phyloP scores from a whole-genome alignment of 1,140 invertebrate species.

The Lerema accius region DNA sequence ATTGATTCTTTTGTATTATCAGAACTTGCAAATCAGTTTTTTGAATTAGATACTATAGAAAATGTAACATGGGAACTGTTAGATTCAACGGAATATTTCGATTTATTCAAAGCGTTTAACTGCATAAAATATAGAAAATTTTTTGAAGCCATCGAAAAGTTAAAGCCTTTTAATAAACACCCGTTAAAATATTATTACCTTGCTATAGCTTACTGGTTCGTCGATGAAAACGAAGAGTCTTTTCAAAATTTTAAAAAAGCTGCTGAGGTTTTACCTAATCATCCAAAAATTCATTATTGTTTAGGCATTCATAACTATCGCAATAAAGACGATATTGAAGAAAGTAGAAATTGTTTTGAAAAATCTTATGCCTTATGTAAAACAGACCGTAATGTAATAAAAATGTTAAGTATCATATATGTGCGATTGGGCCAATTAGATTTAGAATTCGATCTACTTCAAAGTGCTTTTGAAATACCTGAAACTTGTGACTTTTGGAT shows the following conservation, averaged over 20 bases:
- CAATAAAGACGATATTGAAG: constrained; percentile 83
- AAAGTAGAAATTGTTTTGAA: constrained; percentile 91
- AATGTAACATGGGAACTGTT: constrained; percentile 52
- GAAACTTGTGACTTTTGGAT: constrained; percentile 87
- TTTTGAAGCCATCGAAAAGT: constrained; percentile 80
- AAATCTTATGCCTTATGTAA: constrained; percentile 90
- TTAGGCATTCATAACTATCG: constrained; percentile 89
- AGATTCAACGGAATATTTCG: constrained; percentile 49
- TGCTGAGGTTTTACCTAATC: constrained; percentile 88
- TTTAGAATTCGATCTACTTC: constrained; percentile 86
- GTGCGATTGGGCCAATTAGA: constrained; percentile 86
- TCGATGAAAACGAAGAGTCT: constrained; percentile 84
- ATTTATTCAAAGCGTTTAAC: constrained; percentile 62
- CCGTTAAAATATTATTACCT: constrained; percentile 84
- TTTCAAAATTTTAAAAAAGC: constrained; percentile 87
- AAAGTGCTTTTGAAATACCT: constrained; percentile 82
- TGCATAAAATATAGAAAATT: constrained; percentile 79
- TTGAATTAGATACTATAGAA: constrained; percentile 55
- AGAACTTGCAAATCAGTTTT: constrained; percentile 61
- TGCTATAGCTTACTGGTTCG: constrained; percentile 86
- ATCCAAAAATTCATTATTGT: constrained; percentile 88
- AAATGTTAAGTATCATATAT: constrained; percentile 90
- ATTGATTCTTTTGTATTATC: constrained; percentile 52
- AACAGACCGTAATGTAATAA: constrained; percentile 86
- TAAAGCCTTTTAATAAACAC: constrained; percentile 76